Conservation (phyloP, 2,888 invertebrate species). For the Plebejus melissa region DNA sequence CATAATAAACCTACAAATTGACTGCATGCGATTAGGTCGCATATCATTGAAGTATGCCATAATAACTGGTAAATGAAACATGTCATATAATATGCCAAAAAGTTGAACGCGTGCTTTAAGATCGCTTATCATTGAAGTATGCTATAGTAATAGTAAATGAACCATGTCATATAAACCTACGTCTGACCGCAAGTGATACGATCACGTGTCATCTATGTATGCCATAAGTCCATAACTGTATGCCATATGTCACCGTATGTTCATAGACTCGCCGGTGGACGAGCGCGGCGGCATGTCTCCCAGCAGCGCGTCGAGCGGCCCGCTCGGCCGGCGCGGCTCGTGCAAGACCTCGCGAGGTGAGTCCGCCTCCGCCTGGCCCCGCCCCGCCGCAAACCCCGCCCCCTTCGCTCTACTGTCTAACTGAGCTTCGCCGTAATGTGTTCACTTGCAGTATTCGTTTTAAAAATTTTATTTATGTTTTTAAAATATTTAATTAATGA, state of each 20-base stretch:
- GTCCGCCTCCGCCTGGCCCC: conserved; percentile 41
- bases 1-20: no score
- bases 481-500: neutral
- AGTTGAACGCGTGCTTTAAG: neutral
- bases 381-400: conserved; percentile 8
- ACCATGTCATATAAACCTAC: neutral
- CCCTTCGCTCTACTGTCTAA: conserved; percentile 25
- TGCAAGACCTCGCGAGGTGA: conserved; percentile 93
- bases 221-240: conserved; percentile 34
- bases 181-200: neutral
- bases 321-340: conserved; percentile 89
- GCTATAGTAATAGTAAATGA: neutral
- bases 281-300: conserved; percentile 88
- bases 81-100: neutral
- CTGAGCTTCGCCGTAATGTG: conserved; percentile 29
- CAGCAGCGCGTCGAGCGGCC: conserved; percentile 81
- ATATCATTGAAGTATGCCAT: neutral
- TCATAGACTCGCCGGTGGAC: conserved; percentile 84
- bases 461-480: neutral
- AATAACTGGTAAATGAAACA: neutral
- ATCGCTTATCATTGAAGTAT: neutral
- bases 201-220: neutral
- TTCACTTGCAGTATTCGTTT: conserved; percentile 10
- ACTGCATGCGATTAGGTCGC: neutral
- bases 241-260: conserved; percentile 33